Evolutionary conservation across 2,888 invertebrate species (phyloP).

Genomic region (Julus scandinavius): DNA sequence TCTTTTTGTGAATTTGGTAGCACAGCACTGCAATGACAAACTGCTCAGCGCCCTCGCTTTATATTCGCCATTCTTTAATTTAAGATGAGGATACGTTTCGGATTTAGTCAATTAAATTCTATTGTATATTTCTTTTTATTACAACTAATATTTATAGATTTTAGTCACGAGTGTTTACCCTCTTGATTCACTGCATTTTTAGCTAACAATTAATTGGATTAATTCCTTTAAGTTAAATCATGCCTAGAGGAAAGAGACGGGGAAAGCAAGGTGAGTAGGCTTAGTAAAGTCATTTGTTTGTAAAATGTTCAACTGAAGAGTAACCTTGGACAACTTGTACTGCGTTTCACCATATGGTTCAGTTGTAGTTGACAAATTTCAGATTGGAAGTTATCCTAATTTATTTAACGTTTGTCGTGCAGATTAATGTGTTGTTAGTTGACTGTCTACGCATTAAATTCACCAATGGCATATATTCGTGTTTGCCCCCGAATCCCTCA

Average conservation of each 20-base stretch:
- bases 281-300: neutral
- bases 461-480: too few species aligned
- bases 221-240: neutral
- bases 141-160: constrained; percentile 42
- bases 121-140: constrained; percentile 48
- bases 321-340: constrained; percentile 10
- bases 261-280: constrained; percentile 52
- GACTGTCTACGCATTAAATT: neutral
- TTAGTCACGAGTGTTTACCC: constrained; percentile 55
- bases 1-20: too few species aligned
- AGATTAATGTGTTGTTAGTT: neutral
- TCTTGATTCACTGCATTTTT: constrained; percentile 55
- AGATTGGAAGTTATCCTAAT: neutral
- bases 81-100: constrained; percentile 28
- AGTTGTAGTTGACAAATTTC: neutral
- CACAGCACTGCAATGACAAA: too few species aligned
- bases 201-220: constrained; percentile 47
- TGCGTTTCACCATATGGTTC: neutral
- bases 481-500: neutral
- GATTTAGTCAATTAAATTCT: constrained; percentile 34
- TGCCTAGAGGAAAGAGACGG: constrained; percentile 55
- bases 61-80: constrained; percentile 33
- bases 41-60: too few species aligned
- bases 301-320: neutral
- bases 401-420: neutral